Conservation (phyloP, 2,797 vertebrate species). For the Limosa lapponica region DNA sequence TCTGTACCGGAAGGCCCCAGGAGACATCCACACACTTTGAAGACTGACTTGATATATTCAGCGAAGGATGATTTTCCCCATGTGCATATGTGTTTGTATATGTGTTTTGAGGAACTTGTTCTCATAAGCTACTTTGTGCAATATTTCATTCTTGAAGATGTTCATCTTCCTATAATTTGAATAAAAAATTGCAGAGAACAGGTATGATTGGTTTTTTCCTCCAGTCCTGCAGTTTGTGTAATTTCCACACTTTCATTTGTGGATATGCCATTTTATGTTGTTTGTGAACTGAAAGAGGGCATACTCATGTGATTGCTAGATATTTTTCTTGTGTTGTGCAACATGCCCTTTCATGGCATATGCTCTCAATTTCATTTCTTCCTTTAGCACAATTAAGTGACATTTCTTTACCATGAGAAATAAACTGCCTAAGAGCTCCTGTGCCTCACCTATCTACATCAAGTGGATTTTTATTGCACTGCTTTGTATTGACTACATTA, state of each 20-base stretch:
- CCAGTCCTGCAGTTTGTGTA: background rate
- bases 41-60: background rate
- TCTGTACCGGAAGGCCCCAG: background rate
- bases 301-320: background rate
- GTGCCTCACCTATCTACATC: background rate
- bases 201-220: background rate
- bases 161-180: background rate
- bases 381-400: background rate
- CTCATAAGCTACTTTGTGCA: background rate
- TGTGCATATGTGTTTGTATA: background rate
- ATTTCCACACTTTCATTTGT: background rate
- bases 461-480: background rate
- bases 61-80: background rate
- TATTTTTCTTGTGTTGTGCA: background rate
- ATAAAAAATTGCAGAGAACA: background rate
- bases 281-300: background rate
- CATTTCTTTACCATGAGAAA: background rate
- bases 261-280: background rate
- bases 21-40: background rate
- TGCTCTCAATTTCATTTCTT: background rate
- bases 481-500: background rate
- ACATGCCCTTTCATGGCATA: background rate
- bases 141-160: background rate
- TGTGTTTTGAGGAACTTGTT: background rate
- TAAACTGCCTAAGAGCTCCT: background rate